Conservation (phyloP, 1,140 invertebrate species). For the Drosophila orena region DNA sequence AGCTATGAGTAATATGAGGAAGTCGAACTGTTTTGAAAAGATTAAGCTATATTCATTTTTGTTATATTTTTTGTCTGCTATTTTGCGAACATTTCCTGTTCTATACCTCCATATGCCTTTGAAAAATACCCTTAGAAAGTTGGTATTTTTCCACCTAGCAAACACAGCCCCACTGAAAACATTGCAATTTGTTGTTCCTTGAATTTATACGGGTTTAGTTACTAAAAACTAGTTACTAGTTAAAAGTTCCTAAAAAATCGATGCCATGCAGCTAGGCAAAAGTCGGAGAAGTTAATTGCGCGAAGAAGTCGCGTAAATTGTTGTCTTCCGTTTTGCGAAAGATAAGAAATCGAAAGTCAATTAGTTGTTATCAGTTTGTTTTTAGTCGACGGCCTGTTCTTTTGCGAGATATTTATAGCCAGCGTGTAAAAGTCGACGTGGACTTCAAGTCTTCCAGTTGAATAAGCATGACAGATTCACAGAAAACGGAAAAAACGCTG, state of each 20-base stretch:
- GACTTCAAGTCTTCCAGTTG: background rate
- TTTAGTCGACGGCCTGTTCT: conserved; percentile 1
- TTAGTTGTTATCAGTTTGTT: conserved; percentile 48
- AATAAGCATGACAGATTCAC: conserved; percentile 12
- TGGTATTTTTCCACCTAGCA: too few relatives aligned
- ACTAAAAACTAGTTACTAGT: too few relatives aligned
- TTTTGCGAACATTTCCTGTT: too few relatives aligned
- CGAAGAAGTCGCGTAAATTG: background rate
- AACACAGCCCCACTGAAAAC: background rate
- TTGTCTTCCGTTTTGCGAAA: background rate
- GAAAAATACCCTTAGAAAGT: too few relatives aligned
- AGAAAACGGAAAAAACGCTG: conserved; percentile 14
- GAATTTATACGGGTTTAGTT: background rate
- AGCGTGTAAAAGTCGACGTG: conserved; percentile 55
- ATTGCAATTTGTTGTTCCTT: background rate
- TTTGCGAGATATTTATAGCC: conserved; percentile 40
- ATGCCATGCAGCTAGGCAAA: background rate
- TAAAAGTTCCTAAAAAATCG: background rate
- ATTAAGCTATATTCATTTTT: too few relatives aligned
- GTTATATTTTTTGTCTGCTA: too few relatives aligned
- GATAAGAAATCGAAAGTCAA: conserved; percentile 27
- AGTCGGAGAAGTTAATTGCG: background rate
- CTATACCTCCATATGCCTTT: too few relatives aligned
- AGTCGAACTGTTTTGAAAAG: too few relatives aligned
- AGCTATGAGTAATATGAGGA: too few relatives aligned